Evolutionary conservation across 1,140 invertebrate genomes (phyloP).

Genomic region (Lepidotrigona ventralis): DNA sequence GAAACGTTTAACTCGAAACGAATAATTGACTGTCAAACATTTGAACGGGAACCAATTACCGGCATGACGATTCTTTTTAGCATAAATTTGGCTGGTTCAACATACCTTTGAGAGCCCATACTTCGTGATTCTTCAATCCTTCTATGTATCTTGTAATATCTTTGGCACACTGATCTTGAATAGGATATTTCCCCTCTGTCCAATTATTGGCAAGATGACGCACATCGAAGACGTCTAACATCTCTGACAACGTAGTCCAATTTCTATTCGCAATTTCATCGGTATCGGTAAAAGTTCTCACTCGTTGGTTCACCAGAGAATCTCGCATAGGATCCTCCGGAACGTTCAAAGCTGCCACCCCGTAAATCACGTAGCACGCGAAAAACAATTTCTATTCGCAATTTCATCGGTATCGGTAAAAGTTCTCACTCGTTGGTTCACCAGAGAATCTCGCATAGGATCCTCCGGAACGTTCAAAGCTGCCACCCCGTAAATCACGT

Average conservation of each 20-base stretch:
- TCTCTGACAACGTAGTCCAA: slow-evolving; percentile 74
- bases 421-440: slow-evolving; percentile 61
- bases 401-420: slow-evolving; percentile 55
- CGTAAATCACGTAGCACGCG: neutral
- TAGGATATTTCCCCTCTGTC: slow-evolving; percentile 66
- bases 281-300: slow-evolving; percentile 63
- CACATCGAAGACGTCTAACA: slow-evolving; percentile 79
- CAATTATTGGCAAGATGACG: slow-evolving; percentile 76
- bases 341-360: neutral
- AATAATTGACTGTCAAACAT: slow-evolving; percentile 1
- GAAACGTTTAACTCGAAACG: neutral
- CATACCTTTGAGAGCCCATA: slow-evolving; percentile 89
- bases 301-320: slow-evolving; percentile 49
- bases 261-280: slow-evolving; percentile 44
- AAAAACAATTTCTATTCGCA: slow-evolving; percentile 58
- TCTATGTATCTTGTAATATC: slow-evolving; percentile 84
- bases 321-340: slow-evolving; percentile 18
- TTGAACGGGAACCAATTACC: neutral
- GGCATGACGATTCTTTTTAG: neutral
- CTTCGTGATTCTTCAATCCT: slow-evolving; percentile 82
- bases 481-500: slow-evolving; percentile 1
- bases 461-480: neutral
- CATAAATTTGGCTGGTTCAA: slow-evolving; percentile 42
- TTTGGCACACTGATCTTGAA: slow-evolving; percentile 79
- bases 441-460: slow-evolving; percentile 24